phyloP scores from a whole-genome alignment of 2,888 invertebrate species.

The Lithophane leautieri region DNA sequence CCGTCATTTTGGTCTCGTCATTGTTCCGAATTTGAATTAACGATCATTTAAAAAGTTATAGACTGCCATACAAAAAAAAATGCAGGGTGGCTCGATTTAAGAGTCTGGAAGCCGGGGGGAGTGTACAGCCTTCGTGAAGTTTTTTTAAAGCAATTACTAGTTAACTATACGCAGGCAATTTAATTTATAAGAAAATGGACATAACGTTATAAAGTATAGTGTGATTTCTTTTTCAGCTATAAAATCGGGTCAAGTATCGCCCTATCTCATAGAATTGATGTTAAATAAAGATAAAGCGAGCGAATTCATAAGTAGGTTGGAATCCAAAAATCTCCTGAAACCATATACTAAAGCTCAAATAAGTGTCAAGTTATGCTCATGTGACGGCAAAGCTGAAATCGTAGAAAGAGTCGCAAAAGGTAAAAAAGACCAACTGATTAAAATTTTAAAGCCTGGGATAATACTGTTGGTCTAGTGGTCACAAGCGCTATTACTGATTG shows the following conservation, averaged over 20 bases:
- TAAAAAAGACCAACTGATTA: neutral
- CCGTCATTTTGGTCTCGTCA: too few species aligned
- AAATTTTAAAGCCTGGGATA: neutral
- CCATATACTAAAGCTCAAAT: constrained; percentile 6
- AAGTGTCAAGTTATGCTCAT: constrained; percentile 5
- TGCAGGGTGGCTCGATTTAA: too few species aligned
- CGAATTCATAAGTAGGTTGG: constrained; percentile 22
- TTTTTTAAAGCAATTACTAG: neutral
- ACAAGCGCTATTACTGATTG: neutral
- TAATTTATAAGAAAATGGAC: neutral
- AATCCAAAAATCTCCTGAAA: neutral
- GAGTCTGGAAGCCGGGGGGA: too few species aligned
- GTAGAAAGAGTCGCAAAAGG: constrained; percentile 27
- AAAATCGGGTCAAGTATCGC: constrained; percentile 44
- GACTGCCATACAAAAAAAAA: too few species aligned
- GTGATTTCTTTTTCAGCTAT: constrained; percentile 31
- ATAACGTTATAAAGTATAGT: neutral
- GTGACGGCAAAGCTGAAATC: constrained; percentile 24
- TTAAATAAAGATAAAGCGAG: constrained; percentile 37
- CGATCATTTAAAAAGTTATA: too few species aligned
- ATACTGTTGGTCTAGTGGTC: neutral
- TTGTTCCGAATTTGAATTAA: too few species aligned
- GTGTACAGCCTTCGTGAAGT: neutral
- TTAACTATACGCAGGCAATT: neutral
- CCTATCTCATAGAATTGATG: constrained; percentile 39